Conservation (phyloP, 2,888 invertebrate species). For the Acleris holmiana region DNA sequence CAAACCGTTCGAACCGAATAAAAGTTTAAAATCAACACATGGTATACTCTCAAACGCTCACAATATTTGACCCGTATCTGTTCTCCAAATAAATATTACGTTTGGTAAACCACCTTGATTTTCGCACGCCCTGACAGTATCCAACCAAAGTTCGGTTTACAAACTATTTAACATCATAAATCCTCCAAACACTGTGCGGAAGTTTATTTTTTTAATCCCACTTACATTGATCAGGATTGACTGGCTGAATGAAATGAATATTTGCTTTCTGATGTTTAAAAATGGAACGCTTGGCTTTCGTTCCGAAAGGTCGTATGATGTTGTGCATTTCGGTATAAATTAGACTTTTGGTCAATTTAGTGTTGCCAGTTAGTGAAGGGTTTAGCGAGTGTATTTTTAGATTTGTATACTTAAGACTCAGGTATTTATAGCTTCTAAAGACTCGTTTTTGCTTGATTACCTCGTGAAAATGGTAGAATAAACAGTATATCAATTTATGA, state of each 20-base stretch:
- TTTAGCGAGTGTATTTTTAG: background rate
- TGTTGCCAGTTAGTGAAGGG: background rate
- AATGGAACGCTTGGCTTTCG: slow-evolving; percentile 14
- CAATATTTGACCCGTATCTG: slow-evolving; percentile 24
- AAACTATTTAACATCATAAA: slow-evolving; percentile 15
- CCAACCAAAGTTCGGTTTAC: slow-evolving; percentile 15
- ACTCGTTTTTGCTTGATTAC: too few relatives aligned
- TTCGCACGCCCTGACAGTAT: slow-evolving; percentile 22
- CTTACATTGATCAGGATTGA: slow-evolving; percentile 22
- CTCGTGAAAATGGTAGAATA: too few relatives aligned
- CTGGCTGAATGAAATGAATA: slow-evolving; percentile 27
- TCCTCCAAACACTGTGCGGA: background rate
- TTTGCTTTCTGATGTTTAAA: slow-evolving; percentile 31
- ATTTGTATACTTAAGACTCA: too few relatives aligned
- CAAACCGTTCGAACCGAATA: slow-evolving; percentile 3
- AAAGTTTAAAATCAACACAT: slow-evolving; percentile 10
- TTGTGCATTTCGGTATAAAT: background rate
- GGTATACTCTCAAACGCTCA: slow-evolving; percentile 12
- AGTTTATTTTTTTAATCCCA: slow-evolving; percentile 21
- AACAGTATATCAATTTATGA: too few relatives aligned
- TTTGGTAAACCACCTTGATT: slow-evolving; percentile 13
- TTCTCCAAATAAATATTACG: slow-evolving; percentile 21
- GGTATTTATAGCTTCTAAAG: too few relatives aligned
- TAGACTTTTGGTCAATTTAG: too few relatives aligned
- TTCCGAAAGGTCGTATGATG: background rate